Conservation (phyloP, 2,113 vertebrate genomes). For the Uria aalge region DNA sequence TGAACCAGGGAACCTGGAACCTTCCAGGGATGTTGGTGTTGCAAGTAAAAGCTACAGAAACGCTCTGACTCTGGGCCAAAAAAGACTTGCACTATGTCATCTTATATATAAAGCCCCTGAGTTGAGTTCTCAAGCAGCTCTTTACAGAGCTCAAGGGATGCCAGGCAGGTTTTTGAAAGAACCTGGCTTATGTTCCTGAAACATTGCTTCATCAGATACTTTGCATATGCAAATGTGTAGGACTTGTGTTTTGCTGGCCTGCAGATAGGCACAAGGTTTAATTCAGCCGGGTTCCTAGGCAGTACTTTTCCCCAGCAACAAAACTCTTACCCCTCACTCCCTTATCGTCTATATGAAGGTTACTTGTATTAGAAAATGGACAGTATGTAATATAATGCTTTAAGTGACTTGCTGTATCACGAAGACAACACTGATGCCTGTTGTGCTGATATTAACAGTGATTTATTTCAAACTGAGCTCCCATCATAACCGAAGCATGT, state of each 20-base stretch:
- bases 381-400: not conserved
- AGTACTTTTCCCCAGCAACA: not conserved
- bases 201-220: not conserved
- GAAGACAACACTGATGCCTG: not conserved
- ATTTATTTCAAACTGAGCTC: slow-evolving; percentile 19
- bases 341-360: not conserved
- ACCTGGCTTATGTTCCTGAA: not conserved
- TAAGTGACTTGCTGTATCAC: not conserved
- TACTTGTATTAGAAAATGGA: not conserved
- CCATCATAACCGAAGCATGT: not conserved
- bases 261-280: not conserved
- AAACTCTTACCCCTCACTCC: not conserved
- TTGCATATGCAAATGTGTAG: not conserved
- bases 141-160: not conserved
- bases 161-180: not conserved
- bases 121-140: not conserved
- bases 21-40: not conserved
- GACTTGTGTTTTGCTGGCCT: not conserved
- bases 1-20: not conserved
- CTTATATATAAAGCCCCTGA: not conserved
- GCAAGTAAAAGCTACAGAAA: not conserved
- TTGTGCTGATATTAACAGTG: not conserved
- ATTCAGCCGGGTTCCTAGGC: not conserved
- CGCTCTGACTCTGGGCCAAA: accelerated
- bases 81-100: not conserved